Percentiles rank a stretch among this genome's conserved stretches.
Evolutionary conservation across 2,797 vertebrate species (phyloP).

Genomic region (Sebastiscus albofasciatus): DNA sequence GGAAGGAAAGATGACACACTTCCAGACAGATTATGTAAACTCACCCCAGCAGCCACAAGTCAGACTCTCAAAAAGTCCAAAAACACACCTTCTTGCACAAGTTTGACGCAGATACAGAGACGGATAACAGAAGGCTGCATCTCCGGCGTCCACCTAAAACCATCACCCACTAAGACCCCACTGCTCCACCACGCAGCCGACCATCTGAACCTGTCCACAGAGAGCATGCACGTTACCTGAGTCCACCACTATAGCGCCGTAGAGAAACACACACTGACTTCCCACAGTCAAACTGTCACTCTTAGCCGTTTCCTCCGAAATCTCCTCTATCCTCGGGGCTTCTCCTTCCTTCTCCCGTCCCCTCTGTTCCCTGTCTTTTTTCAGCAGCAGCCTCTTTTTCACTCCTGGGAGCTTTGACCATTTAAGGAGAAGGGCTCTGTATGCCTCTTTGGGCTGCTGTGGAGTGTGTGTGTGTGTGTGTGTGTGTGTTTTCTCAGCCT

Average conservation of each 20-base stretch:
- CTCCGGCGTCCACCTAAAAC: constrained; percentile 20
- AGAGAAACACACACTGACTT: constrained; percentile 75
- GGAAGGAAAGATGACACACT: neutral
- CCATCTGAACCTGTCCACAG: constrained; percentile 47
- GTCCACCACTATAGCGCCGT: constrained; percentile 69
- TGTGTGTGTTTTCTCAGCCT: constrained; percentile 46
- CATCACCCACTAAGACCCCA: constrained; percentile 66
- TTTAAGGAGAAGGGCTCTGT: constrained; percentile 99
- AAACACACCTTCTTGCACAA: constrained; percentile 8
- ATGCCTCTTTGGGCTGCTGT: constrained; percentile 86
- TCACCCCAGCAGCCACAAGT: constrained; percentile 22
- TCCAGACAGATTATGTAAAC: constrained; percentile 24
- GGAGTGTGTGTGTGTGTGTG: constrained; percentile 54
- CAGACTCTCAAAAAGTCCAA: constrained; percentile 11
- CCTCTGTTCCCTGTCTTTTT: constrained; percentile 88
- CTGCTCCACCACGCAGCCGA: constrained; percentile 77
- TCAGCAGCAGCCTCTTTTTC: constrained; percentile 92
- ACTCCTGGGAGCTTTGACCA: constrained; percentile 99
- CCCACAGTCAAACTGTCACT: constrained; percentile 72
- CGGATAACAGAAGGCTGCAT: neutral
- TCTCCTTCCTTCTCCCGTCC: constrained; percentile 86
- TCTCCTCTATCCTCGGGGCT: constrained; percentile 84
- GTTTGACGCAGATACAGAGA: constrained; percentile 10
- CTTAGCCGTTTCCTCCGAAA: constrained; percentile 85
- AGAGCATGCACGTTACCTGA: constrained; percentile 87